These are phyloP conservation scores for Xanthorhoe designata DNA, from an alignment of 2,888 invertebrate genomes.

Conservation along the genomic window DNA sequence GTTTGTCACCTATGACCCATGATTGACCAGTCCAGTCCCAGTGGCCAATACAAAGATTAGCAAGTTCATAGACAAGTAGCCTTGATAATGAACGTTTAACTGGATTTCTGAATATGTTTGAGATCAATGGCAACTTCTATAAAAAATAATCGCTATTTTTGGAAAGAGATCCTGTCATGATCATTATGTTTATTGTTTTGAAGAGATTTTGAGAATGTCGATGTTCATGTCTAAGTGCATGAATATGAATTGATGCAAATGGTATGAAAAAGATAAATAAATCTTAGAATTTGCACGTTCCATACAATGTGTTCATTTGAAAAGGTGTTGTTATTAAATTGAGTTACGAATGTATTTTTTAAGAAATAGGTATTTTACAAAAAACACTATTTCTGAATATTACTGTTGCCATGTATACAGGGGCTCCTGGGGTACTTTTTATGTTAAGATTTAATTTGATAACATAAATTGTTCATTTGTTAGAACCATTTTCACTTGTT, in stretches of 20 bases:
- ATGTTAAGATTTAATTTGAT: neutral
- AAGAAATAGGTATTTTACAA: too few species aligned
- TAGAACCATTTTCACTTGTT: neutral
- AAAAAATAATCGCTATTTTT: neutral
- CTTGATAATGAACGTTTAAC: conserved; percentile 52
- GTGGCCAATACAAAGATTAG: conserved; percentile 65
- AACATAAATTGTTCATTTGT: neutral
- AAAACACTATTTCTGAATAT: too few species aligned
- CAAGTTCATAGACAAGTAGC: conserved; percentile 54
- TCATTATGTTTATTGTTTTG: neutral
- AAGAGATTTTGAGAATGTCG: neutral
- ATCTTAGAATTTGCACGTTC: neutral
- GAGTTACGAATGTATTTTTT: too few species aligned
- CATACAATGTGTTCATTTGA: neutral
- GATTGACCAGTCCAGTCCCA: conserved; percentile 66
- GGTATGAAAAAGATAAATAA: neutral
- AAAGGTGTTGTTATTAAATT: too few species aligned
- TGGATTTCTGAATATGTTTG: conserved; percentile 34
- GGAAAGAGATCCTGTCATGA: neutral
- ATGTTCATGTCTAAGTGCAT: too few species aligned
- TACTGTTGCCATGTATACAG: too few species aligned
- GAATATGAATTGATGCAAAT: too few species aligned
- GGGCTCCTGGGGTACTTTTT: neutral
- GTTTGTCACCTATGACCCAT: conserved; percentile 83
- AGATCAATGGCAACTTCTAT: conserved; percentile 2